These are phyloP conservation scores for Glaucidium brasilianum DNA, from an alignment of 2,113 vertebrate genomes.

Conservation along the genomic window DNA sequence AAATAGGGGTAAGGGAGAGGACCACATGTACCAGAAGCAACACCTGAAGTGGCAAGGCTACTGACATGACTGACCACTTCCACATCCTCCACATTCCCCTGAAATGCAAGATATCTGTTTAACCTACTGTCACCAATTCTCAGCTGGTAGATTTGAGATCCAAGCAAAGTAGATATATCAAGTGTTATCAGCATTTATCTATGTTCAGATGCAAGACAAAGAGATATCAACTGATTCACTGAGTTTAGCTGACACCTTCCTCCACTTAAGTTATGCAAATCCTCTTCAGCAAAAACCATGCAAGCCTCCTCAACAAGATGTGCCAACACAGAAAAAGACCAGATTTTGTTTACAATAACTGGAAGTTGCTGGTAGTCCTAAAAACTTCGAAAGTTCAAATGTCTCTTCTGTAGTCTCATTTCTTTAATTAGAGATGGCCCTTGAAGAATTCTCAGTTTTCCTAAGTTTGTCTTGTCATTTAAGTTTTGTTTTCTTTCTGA, in stretches of 20 bases:
- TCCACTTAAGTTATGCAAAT: neutral
- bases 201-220: neutral
- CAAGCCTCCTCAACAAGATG: neutral
- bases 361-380: neutral
- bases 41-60: neutral
- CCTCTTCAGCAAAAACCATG: neutral
- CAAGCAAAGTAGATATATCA: neutral
- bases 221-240: neutral
- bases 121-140: neutral
- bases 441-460: conserved; percentile 21
- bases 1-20: neutral
- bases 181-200: neutral
- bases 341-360: neutral
- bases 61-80: no score
- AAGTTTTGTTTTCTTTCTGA: conserved; percentile 5
- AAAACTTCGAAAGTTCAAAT: neutral
- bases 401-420: neutral
- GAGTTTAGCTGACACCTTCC: neutral
- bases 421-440: neutral
- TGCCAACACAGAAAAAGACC: neutral
- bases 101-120: neutral
- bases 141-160: neutral
- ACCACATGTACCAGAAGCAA: neutral
- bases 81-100: no score
- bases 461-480: neutral